Conservation (phyloP, 2,888 invertebrate species). For the Drosophila eohydei region DNA sequence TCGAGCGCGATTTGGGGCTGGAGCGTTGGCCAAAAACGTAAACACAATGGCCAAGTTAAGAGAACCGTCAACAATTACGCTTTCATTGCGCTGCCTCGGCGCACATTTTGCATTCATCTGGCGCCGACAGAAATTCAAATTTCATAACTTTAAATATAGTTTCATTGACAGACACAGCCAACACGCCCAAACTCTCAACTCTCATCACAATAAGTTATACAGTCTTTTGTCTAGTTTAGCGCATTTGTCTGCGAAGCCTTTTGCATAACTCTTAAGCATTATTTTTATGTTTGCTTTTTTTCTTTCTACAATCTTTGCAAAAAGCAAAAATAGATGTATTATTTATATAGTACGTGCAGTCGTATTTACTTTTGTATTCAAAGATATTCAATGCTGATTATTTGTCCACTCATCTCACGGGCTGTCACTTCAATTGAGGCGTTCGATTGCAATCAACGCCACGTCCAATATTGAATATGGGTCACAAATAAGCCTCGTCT, state of each 20-base stretch:
- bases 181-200: conserved; percentile 48
- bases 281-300: conserved; percentile 5
- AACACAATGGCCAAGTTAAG: conserved; percentile 21
- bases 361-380: conserved; percentile 50
- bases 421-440: conserved; percentile 69
- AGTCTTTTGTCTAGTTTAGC: conserved; percentile 37
- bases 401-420: conserved; percentile 72
- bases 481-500: conserved; percentile 48
- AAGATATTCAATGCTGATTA: conserved; percentile 57
- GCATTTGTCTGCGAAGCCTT: conserved; percentile 33
- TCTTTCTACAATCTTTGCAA: conserved; percentile 42
- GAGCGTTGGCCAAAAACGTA: conserved; percentile 21
- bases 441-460: conserved; percentile 69
- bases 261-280: conserved; percentile 36
- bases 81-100: conserved; percentile 31
- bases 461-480: conserved; percentile 55
- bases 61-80: conserved; percentile 55
- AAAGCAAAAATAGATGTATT: conserved; percentile 1
- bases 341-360: conserved; percentile 23
- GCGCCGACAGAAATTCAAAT: conserved; percentile 23
- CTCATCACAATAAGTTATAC: conserved; percentile 48
- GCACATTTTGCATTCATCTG: conserved; percentile 59
- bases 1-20: background rate
- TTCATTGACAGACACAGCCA: conserved; percentile 55
- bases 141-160: conserved; percentile 50